Evolutionary conservation across 2,113 vertebrate genomes (phyloP).

Genomic region (Eleginops maclovinus): DNA sequence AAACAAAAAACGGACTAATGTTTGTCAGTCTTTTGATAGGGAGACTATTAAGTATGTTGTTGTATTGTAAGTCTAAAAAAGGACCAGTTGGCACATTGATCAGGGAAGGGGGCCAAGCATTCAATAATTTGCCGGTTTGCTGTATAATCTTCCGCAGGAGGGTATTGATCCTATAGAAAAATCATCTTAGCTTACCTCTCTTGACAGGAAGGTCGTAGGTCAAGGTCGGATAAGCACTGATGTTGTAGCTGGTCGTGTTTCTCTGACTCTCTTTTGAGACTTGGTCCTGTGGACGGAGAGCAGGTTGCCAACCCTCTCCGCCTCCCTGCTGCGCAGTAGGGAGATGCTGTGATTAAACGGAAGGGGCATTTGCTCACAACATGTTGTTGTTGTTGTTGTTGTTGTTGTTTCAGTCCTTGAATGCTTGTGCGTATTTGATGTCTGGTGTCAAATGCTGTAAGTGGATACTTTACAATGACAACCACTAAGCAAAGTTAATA

Average conservation of each 20-base stretch:
- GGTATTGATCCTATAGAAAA: conserved; percentile 10
- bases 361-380: conserved; percentile 53
- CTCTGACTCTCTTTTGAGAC: conserved; percentile 10
- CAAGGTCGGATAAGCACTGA: conserved; percentile 19
- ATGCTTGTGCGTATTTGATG: conserved; percentile 36
- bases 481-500: conserved; percentile 7
- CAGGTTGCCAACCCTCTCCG: conserved; percentile 37
- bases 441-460: conserved; percentile 30
- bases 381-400: conserved; percentile 55
- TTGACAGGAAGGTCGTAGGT: conserved; percentile 26
- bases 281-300: conserved; percentile 27
- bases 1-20: not conserved
- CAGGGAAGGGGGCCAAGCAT: not conserved
- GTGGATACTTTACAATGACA: conserved; percentile 4
- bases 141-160: not conserved
- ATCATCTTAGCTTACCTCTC: conserved; percentile 4
- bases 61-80: not conserved
- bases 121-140: conserved; percentile 2
- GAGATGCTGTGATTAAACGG: conserved; percentile 57
- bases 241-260: conserved; percentile 14
- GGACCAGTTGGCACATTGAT: conserved; percentile 14
- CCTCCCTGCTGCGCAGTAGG: conserved; percentile 55
- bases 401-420: conserved; percentile 41
- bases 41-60: not conserved
- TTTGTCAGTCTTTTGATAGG: not conserved